Base-by-base conservation (phyloP, 53 echinoderm and acorn worm genomes). In the Hippasteria phrygiana region DNA sequence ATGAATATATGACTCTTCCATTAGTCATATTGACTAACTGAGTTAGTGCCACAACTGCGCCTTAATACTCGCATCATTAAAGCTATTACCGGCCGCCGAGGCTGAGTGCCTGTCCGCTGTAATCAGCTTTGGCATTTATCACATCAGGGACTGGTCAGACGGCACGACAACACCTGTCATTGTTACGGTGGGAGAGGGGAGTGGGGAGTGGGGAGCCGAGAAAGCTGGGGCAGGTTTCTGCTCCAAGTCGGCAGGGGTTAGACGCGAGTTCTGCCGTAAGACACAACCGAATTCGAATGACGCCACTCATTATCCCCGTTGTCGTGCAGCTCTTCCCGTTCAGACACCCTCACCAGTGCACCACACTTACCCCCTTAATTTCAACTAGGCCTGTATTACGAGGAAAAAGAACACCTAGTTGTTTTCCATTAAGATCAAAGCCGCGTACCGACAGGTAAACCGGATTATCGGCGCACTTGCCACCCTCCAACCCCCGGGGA, bases 1-100 rank as follows among this genome's bases (percentile, higher is more conserved):
- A 78, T 78, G 78, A 85, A 85, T 79, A 74, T 56, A 50, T 70
- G 71, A 51, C 85, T 71, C 53, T 40, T 85, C 85, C 85, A 85
- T 85, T 85, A 85, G 85, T 85, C 70, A 85, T 85, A 85, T 85
- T 85, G 85, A 34, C 85, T 85, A 85, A 85, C 85, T 85, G 51
- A 85, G 85, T 85, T 85, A 85, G 39, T 26, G 18, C 35, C 80
- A 36, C 78, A 78, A 78, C 78, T 43, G 45, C 43, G 65, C 62
- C 62, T 62, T 80, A 80, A 83, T 83, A 47, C 33, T 66, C 85
- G 85, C 85, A 71, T 85, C 85, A 85, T 85, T 85, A 71, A 85
- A 85, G 85, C 85, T 70, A 85, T 85, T 85, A 78, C 54, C 16
- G 8, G 3, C 70, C 29, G 38, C 17, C 43, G 47, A 38, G 71